Evolutionary conservation across 1,140 invertebrate species (phyloP).

Genomic region (Ruditapes philippinarum): DNA sequence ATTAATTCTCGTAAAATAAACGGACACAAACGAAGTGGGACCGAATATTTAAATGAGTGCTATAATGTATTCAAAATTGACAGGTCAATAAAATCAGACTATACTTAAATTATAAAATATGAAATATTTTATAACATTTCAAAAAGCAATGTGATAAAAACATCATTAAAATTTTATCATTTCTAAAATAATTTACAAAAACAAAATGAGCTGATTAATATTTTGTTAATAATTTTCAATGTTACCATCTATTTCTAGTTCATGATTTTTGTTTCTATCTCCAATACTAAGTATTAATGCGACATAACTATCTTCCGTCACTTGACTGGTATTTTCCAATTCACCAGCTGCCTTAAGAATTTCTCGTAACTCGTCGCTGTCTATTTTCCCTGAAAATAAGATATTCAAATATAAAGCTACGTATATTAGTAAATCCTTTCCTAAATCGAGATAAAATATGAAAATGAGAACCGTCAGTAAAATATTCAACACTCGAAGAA

Average conservation of each 20-base stretch:
- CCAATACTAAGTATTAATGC: not conserved
- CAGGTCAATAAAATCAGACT: too few relatives aligned
- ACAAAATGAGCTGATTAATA: too few relatives aligned
- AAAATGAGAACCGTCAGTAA: not conserved
- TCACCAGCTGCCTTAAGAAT: not conserved
- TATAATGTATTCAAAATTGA: too few relatives aligned
- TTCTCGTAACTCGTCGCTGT: conserved; percentile 41
- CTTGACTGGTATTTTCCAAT: not conserved
- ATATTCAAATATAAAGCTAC: not conserved
- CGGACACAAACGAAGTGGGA: too few relatives aligned
- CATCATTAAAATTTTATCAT: too few relatives aligned
- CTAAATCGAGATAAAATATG: not conserved
- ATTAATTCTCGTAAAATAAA: too few relatives aligned
- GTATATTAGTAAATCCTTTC: not conserved
- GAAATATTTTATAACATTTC: too few relatives aligned
- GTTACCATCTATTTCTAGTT: conserved; percentile 31
- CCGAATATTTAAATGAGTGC: too few relatives aligned
- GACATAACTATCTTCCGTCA: not conserved
- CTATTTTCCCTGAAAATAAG: conserved; percentile 69
- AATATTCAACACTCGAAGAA: not conserved
- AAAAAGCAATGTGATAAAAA: too few relatives aligned
- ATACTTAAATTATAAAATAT: too few relatives aligned
- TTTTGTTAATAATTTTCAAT: too few relatives aligned
- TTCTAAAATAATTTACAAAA: too few relatives aligned
- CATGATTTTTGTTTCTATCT: conserved; percentile 1